Conservation (phyloP, 2,888 invertebrate genomes). For the Drosophila mettleri region DNA sequence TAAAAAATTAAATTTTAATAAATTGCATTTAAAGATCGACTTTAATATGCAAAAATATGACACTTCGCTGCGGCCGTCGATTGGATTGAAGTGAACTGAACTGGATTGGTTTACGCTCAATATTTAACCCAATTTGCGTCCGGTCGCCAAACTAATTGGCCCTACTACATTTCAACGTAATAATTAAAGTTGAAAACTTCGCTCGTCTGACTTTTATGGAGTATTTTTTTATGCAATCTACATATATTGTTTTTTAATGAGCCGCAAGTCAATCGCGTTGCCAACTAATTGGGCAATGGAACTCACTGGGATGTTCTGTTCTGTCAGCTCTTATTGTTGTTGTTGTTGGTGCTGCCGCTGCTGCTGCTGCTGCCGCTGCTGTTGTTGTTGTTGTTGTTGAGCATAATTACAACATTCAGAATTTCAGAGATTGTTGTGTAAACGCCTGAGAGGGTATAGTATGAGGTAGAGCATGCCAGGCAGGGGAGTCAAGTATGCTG, state of each 20-base stretch:
- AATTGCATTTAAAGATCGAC: slow-evolving; percentile 63
- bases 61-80: slow-evolving; percentile 25
- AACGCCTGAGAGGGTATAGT: neutral
- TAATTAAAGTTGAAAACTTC: slow-evolving; percentile 66
- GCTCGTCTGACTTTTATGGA: slow-evolving; percentile 33
- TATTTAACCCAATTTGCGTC: slow-evolving; percentile 56
- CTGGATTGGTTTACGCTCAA: slow-evolving; percentile 23
- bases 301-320: slow-evolving; percentile 35
- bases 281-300: slow-evolving; percentile 69
- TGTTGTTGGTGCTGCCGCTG: neutral
- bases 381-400: slow-evolving; percentile 23
- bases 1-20: slow-evolving; percentile 66
- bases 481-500: neutral
- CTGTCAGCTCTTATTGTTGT: slow-evolving; percentile 1
- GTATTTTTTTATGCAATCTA: slow-evolving; percentile 63
- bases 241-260: slow-evolving; percentile 81
- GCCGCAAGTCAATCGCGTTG: slow-evolving; percentile 76
- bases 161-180: slow-evolving; percentile 54
- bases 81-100: slow-evolving; percentile 18
- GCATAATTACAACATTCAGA: slow-evolving; percentile 65
- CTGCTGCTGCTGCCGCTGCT: neutral
- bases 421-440: slow-evolving; percentile 45
- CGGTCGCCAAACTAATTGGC: slow-evolving; percentile 64
- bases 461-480: neutral
- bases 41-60: slow-evolving; percentile 63